Percentiles rank a stretch among this genome's conserved stretches.
phyloP scores from a whole-genome alignment of 2,113 vertebrate genomes.

The Dissostichus mawsoni region DNA sequence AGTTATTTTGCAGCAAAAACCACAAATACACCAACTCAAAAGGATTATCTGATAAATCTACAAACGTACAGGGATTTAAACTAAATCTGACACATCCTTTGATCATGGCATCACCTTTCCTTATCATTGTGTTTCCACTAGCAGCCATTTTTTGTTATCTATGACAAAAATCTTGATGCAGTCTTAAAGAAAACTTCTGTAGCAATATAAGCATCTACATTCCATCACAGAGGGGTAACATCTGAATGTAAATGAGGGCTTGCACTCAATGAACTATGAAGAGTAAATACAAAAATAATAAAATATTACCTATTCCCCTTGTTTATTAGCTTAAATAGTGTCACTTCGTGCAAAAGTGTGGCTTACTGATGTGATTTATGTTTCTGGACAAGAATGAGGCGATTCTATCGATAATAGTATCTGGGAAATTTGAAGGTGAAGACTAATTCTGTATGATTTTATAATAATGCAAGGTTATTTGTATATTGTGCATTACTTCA shows the following conservation, averaged over 20 bases:
- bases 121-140: not conserved
- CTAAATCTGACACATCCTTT: not conserved
- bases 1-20: not conserved
- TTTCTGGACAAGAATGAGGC: not conserved
- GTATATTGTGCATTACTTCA: not conserved
- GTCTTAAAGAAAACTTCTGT: not conserved
- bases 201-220: not conserved
- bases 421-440: too few relatives aligned
- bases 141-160: not conserved
- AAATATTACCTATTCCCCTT: not conserved
- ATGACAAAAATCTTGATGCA: not conserved
- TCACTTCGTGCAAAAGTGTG: too few relatives aligned
- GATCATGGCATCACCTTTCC: not conserved
- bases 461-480: not conserved
- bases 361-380: not conserved
- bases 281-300: too few relatives aligned
- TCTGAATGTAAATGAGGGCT: not conserved
- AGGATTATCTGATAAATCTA: not conserved
- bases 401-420: too few relatives aligned
- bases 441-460: too few relatives aligned
- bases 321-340: not conserved
- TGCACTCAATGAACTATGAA: too few relatives aligned
- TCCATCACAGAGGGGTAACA: not conserved
- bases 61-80: not conserved
- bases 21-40: not conserved